phyloP scores from a whole-genome alignment of 2,797 vertebrate species.

The Synaphobranchus kaupii region DNA sequence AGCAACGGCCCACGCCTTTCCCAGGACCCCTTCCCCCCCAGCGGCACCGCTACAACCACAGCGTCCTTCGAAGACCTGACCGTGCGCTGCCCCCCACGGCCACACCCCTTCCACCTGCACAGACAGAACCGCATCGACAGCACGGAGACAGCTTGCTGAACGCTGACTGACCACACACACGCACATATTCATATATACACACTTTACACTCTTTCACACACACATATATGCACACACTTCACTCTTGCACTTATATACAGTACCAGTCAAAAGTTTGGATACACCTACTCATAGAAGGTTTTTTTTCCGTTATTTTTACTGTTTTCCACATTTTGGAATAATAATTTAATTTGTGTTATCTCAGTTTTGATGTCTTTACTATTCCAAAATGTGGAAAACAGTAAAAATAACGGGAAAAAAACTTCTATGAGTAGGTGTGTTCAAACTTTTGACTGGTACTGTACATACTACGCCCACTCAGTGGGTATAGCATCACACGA shows the following conservation, averaged over 20 bases:
- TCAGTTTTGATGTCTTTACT: no score
- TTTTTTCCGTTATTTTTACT: no score
- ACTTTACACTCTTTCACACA: background rate
- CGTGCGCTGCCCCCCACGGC: slow-evolving; percentile 72
- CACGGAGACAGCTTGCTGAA: slow-evolving; percentile 94
- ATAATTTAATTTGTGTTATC: no score
- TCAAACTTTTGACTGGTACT: no score
- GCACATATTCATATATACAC: background rate
- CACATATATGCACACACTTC: background rate
- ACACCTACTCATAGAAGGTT: no score
- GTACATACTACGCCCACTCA: background rate
- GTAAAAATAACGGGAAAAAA: no score
- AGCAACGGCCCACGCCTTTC: slow-evolving; percentile 88
- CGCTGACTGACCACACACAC: background rate
- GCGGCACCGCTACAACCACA: slow-evolving; percentile 78
- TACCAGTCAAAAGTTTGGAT: no score
- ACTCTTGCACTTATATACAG: background rate
- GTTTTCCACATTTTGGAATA: no score
- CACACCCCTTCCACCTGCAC: slow-evolving; percentile 78
- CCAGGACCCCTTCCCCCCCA: slow-evolving; percentile 85
- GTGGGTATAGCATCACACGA: background rate
- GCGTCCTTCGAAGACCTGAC: slow-evolving; percentile 96
- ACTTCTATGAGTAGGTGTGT: no score
- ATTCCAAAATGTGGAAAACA: no score
- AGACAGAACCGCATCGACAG: slow-evolving; percentile 88